Evolutionary conservation across 2,113 vertebrate species (phyloP).

Genomic region (Sceloporus undulatus): DNA sequence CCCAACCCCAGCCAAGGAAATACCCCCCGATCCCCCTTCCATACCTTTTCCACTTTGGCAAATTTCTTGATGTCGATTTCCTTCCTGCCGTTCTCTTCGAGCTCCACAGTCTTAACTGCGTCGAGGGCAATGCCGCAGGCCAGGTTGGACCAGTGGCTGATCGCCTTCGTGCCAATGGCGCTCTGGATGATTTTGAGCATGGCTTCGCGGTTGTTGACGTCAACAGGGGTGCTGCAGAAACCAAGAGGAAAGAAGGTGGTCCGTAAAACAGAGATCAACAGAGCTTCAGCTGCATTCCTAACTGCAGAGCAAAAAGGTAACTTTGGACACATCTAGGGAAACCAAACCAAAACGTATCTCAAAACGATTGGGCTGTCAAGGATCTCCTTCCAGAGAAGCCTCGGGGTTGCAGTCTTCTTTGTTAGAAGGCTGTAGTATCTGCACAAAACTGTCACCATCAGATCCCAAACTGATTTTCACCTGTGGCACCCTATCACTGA

Average conservation of each 20-base stretch:
- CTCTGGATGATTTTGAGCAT: slow-evolving; percentile 97
- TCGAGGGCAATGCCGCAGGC: slow-evolving; percentile 89
- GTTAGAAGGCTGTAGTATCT: background rate
- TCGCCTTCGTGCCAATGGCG: slow-evolving; percentile 88
- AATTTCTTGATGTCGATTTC: slow-evolving; percentile 99
- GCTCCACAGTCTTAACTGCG: slow-evolving; percentile 91
- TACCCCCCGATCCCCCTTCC: rapidly evolving
- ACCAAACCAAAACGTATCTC: too few species aligned
- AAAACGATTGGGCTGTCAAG: background rate
- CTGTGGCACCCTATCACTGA: background rate
- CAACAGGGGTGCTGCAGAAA: slow-evolving; percentile 85
- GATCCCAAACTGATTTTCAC: background rate
- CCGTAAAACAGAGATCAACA: background rate
- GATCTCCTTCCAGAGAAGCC: too few species aligned
- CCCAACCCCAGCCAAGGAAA: rapidly evolving
- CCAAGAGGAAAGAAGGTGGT: rapidly evolving
- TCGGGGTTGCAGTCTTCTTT: background rate
- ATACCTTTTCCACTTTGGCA: slow-evolving; percentile 95
- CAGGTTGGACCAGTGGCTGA: slow-evolving; percentile 85
- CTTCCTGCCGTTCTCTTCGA: slow-evolving; percentile 91
- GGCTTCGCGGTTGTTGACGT: slow-evolving; percentile 85
- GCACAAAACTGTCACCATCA: background rate
- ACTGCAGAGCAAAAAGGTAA: background rate
- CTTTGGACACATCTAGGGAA: background rate
- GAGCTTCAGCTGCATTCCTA: background rate